A percentile compares a stretch with the other conserved stretches of the same genome.
phyloP scores from a whole-genome alignment of 2,797 vertebrate species.

The Gallinago stenura region DNA sequence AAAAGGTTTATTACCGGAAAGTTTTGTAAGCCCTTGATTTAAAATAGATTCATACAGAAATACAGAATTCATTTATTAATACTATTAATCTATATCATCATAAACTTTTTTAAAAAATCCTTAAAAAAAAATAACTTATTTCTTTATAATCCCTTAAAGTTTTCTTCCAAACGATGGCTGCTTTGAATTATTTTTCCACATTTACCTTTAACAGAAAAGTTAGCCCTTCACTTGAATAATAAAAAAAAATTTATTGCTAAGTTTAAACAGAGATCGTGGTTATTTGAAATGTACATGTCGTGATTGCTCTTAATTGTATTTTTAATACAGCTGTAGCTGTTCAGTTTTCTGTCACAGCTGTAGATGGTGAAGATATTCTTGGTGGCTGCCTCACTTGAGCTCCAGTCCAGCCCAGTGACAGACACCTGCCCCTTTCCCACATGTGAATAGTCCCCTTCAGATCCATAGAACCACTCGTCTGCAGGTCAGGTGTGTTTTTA shows the following conservation, averaged over 20 bases:
- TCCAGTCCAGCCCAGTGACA: background rate
- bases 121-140: background rate
- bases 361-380: background rate
- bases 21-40: slow-evolving; percentile 50
- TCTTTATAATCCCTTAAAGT: background rate
- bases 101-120: background rate
- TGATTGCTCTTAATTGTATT: background rate
- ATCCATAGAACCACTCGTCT: background rate
- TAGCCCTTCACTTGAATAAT: background rate
- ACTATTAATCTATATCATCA: background rate
- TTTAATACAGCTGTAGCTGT: background rate
- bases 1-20: slow-evolving; percentile 47
- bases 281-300: background rate
- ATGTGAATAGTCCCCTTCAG: background rate
- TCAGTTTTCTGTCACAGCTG: background rate
- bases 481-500: background rate
- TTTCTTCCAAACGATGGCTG: background rate
- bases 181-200: background rate
- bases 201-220: background rate
- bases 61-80: background rate
- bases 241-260: background rate
- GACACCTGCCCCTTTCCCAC: background rate
- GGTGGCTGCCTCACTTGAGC: background rate
- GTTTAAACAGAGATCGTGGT: background rate
- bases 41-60: background rate